phyloP scores from a whole-genome alignment of 2,797 vertebrate species.

The Lepidocolaptes lacrymiger region DNA sequence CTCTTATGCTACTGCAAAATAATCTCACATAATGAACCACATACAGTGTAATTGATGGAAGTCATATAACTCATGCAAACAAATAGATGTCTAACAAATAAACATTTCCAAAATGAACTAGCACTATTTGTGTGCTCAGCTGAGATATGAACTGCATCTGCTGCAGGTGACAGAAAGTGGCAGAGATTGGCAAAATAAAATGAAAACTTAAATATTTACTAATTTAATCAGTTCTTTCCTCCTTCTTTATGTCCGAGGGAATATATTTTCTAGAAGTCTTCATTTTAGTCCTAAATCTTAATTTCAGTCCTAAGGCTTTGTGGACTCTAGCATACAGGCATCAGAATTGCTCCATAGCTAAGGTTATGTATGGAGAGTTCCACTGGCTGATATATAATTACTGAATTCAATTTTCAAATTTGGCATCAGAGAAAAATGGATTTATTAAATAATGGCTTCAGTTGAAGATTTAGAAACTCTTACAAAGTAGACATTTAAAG shows the following conservation, averaged over 20 bases:
- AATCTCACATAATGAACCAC: slow-evolving; percentile 23
- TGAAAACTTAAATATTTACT: background rate
- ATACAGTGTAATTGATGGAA: slow-evolving; percentile 26
- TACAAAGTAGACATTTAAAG: slow-evolving; percentile 15
- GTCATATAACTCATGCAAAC: slow-evolving; percentile 39
- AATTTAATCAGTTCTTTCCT: background rate
- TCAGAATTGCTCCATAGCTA: background rate
- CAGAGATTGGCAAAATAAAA: background rate
- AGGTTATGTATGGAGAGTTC: slow-evolving; percentile 1
- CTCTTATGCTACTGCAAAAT: slow-evolving; percentile 24
- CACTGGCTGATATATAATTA: slow-evolving; percentile 40
- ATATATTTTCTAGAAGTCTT: background rate
- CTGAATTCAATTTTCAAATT: slow-evolving; percentile 49
- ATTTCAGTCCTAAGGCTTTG: background rate
- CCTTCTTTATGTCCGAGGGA: background rate
- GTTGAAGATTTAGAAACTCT: slow-evolving; percentile 36
- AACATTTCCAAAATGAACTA: slow-evolving; percentile 47
- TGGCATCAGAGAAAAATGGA: slow-evolving; percentile 21
- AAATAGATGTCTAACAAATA: slow-evolving; percentile 56
- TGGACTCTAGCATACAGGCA: background rate
- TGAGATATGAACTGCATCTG: background rate
- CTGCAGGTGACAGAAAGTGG: slow-evolving; percentile 24
- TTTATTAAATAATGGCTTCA: slow-evolving; percentile 31
- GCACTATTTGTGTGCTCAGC: slow-evolving; percentile 25
- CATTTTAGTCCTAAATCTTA: background rate